Base-by-base conservation (phyloP, 2,888 invertebrate species). In the Yponomeuta evonymella region DNA sequence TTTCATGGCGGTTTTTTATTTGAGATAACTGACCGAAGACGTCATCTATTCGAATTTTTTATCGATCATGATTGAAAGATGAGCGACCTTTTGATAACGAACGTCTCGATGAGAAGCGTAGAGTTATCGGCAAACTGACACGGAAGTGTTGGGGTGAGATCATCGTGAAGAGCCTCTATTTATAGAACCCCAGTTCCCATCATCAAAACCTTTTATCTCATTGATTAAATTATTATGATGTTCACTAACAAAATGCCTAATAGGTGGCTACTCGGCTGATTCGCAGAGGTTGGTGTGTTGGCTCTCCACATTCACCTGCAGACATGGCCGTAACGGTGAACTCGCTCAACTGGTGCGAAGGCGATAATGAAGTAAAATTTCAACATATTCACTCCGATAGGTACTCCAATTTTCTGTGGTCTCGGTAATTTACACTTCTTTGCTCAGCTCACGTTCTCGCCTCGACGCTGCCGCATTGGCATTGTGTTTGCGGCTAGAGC, bases 381-480 rank as follows among this genome's bases (percentile, higher is more conserved):
- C 66, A 51, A 67, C 51, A 64, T 69, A 29, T 48, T 66, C 23
- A 30, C 30, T 9, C 70, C 70, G 67, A 66, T 66, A 43, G 43
- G 43, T 43, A 70, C 70, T 70, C 51, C 64, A 67, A 78, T 81
- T 79, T 79, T 77, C 79, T 77, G 77, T 77, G 79, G 75, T 80
- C 77, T 81, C 77, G 75, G 78, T 79, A 81, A 84, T 83, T 81
- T 79, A 82, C 80, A 81, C 81, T 79, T 79, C 75, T 80, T 81
- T 75, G 77, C 76, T 78, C 75, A 77, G 77, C 76, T 79, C 73
- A 77, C 77, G 76, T 78, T 77, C 76, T 78, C 79, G 78, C 76
- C 12, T 30, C 64, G 23, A 64, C 64, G n/a, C 64, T 15, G 51
- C 15, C 51, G 51, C 51, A 15, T 58, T 12, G 51, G 51, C 51